Evolutionary conservation across 2,888 invertebrate genomes (phyloP), one percentile per base, ranked within the genome.

Genomic region (Mantis religiosa): DNA sequence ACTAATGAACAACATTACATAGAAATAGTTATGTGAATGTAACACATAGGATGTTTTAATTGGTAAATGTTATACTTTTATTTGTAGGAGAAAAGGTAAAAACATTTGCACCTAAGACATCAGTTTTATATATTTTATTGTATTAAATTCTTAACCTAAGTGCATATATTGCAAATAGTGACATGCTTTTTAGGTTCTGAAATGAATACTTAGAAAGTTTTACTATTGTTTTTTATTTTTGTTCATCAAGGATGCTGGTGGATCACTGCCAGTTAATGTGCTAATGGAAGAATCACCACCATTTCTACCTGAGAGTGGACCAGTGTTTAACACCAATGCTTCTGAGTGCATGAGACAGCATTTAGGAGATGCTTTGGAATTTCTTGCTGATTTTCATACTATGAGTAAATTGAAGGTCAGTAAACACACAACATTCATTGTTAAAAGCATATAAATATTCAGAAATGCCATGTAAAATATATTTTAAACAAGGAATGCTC

Each of bases 311-410:
- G 94, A 92, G 92, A 92, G 92, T 90, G 92, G 90, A 14, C 94
- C 95, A 0, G 94, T 95, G 91, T 95, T 96, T 90, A 96, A 95
- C 89, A 98, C 98, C 2, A 98, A 97, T 91, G 97, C 98, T 0
- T 97, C 98, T 3, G 99, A 99, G 93, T 98, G 98, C 92, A 96
- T 99, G 96, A 95, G 98, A 41, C 97, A 97, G 89, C 98, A 99
- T 93, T 95, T 99, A 89, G 96, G 96, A 30, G 99, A 99, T 93
- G 97, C 98, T 91, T 94, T 99, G 83, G 99, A 99, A 91, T 98
- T 99, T 93, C 95, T 99, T 90, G 97, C 98, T 15, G 99, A 99
- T 93, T 97, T 99, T 91, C 98, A 99, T 92, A 98, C 99, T 0
- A 95, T 99, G 89, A 98, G 97, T 91, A 99, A 99, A 95, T 97